Evolutionary conservation across 2,797 vertebrate species (phyloP).

Genomic region (Cyprinella venusta): DNA sequence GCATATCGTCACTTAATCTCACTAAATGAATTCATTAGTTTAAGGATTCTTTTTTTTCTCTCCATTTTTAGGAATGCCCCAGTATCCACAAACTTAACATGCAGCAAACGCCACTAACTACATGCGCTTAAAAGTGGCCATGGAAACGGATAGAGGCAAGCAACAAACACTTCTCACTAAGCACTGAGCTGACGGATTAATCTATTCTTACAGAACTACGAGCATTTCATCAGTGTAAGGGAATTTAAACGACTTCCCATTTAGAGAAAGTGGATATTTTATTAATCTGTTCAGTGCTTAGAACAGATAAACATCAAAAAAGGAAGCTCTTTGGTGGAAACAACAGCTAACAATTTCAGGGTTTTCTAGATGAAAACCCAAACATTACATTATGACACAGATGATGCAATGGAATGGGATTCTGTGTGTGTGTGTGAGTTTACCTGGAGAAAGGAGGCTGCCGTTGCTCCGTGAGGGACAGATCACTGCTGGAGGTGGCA

Average conservation of each 20-base stretch:
- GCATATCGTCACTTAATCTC: neutral
- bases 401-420: neutral
- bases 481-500: conserved; percentile 92
- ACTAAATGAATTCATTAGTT: neutral
- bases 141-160: conserved; percentile 54
- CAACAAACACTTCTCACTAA: conserved; percentile 61
- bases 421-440: conserved; percentile 11
- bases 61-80: neutral
- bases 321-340: neutral
- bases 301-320: conserved; percentile 2
- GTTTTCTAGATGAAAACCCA: neutral
- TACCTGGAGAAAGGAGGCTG: conserved; percentile 75
- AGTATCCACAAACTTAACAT: neutral
- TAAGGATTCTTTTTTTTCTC: neutral
- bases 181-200: conserved; percentile 15
- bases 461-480: conserved; percentile 86
- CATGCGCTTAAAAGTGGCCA: conserved; percentile 18
- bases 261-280: neutral
- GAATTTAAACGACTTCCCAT: conserved; percentile 19
- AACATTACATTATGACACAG: neutral
- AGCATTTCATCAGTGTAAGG: neutral
- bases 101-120: neutral
- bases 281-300: neutral
- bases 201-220: conserved; percentile 21
- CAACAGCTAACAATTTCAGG: neutral